Evolutionary conservation across 2,113 vertebrate species (phyloP).

Genomic region (Pseudonaja textilis): DNA sequence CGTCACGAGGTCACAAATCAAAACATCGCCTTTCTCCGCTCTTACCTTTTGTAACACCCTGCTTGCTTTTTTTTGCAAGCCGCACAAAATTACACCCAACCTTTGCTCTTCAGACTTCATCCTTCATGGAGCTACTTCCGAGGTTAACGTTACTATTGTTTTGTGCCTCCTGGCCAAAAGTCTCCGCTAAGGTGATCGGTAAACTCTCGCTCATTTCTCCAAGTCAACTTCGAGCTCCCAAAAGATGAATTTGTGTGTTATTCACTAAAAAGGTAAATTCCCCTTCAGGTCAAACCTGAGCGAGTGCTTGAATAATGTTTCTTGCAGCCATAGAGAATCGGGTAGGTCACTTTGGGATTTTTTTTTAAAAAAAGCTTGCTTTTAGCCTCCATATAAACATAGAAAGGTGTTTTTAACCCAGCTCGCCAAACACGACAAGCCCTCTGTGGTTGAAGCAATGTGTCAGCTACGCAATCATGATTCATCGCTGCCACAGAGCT

Average conservation of each 20-base stretch:
- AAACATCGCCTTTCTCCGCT: neutral
- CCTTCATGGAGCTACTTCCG: neutral
- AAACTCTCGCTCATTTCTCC: conserved; percentile 20
- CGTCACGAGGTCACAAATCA: neutral
- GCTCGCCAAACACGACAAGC: too few species aligned
- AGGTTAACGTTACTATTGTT: conserved; percentile 10
- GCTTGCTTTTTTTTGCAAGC: neutral
- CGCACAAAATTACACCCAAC: conserved; percentile 7
- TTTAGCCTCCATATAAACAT: neutral
- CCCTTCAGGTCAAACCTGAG: neutral
- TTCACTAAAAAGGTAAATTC: neutral
- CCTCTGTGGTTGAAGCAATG: too few species aligned
- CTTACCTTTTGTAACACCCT: neutral
- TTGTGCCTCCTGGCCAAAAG: neutral
- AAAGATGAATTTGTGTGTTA: neutral
- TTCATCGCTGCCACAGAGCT: too few species aligned
- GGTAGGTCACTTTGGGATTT: neutral
- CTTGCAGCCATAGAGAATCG: neutral
- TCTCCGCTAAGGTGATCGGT: conserved; percentile 1
- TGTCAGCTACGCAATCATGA: too few species aligned
- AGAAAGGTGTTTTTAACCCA: too few species aligned
- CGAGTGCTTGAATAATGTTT: neutral
- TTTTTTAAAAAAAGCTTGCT: neutral
- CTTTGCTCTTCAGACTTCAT: neutral
- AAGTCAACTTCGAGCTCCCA: neutral